A percentile compares a stretch with the other conserved stretches of the same genome.
Evolutionary conservation across 2,888 invertebrate genomes (phyloP).

Genomic region (Drosophila sordidula): DNA sequence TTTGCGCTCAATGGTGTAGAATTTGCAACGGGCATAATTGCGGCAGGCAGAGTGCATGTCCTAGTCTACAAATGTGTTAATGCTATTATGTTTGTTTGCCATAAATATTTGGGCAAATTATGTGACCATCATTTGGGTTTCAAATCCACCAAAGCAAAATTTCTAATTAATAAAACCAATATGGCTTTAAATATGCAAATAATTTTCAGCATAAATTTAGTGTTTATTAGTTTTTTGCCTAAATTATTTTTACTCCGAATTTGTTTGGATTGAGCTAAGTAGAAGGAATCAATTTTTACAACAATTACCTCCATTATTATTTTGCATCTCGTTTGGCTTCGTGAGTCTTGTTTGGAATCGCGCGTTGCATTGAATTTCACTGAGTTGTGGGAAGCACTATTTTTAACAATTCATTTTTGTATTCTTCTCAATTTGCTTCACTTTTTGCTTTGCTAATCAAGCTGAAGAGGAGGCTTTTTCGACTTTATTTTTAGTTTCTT

Average conservation of each 20-base stretch:
- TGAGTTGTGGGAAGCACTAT: too few species aligned
- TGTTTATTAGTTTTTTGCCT: constrained; percentile 6
- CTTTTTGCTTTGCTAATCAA: too few species aligned
- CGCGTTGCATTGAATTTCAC: too few species aligned
- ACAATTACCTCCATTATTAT: not conserved
- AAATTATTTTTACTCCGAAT: constrained; percentile 2
- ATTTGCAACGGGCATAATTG: constrained; percentile 41
- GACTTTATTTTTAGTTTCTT: not conserved
- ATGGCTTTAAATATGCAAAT: not conserved
- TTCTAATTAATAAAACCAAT: constrained; percentile 22
- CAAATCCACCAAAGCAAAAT: constrained; percentile 8
- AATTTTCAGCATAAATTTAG: constrained; percentile 1
- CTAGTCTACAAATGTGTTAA: constrained; percentile 15
- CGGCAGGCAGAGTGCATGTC: not conserved
- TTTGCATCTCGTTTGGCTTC: constrained; percentile 1
- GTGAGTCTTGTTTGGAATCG: too few species aligned
- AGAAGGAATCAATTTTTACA: not conserved
- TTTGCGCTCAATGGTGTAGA: constrained; percentile 13
- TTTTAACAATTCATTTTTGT: too few species aligned
- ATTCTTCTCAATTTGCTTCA: too few species aligned
- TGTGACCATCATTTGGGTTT: constrained; percentile 20
- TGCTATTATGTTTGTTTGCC: constrained; percentile 53
- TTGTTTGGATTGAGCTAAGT: not conserved
- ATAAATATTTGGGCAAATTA: constrained; percentile 48
- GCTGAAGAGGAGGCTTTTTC: too few species aligned